A percentile compares a stretch with the other conserved stretches of the same genome.
These are phyloP conservation scores for Papilio helenus DNA, from an alignment of 1,140 invertebrate genomes.

Conservation along the genomic window DNA sequence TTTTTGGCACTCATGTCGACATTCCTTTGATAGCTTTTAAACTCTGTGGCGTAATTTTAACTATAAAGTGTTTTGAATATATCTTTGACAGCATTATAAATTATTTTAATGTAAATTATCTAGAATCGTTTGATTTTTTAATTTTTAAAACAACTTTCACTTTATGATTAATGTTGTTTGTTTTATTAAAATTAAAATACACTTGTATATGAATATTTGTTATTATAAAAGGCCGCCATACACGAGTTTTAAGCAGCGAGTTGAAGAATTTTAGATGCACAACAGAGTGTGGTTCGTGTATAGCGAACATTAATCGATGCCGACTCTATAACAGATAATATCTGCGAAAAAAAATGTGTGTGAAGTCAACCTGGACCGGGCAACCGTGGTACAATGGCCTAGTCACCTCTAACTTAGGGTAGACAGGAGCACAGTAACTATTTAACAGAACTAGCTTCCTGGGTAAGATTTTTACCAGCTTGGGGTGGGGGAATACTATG, in stretches of 20 bases:
- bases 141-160: constrained; percentile 3
- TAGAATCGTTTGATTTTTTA: not conserved
- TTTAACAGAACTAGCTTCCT: too few relatives aligned
- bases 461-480: too few relatives aligned
- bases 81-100: constrained; percentile 26
- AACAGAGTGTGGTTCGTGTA: not conserved
- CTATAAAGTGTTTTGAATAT: not conserved
- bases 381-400: not conserved
- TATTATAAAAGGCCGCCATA: not conserved
- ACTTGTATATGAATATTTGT: not conserved
- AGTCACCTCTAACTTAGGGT: not conserved
- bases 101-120: constrained; percentile 21
- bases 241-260: not conserved
- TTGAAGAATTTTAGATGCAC: not conserved
- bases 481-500: too few relatives aligned
- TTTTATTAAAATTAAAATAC: not conserved
- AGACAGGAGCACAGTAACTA: too few relatives aligned
- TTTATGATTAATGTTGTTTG: not conserved
- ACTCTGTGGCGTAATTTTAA: not conserved
- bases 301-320: not conserved
- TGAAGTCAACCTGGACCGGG: not conserved
- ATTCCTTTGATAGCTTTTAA: constrained; percentile 3
- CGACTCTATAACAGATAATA: not conserved
- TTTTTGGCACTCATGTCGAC: constrained; percentile 18
- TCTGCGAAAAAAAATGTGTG: not conserved